phyloP scores from a whole-genome alignment of 1,140 invertebrate genomes.

The Drosophila mojavensis region DNA sequence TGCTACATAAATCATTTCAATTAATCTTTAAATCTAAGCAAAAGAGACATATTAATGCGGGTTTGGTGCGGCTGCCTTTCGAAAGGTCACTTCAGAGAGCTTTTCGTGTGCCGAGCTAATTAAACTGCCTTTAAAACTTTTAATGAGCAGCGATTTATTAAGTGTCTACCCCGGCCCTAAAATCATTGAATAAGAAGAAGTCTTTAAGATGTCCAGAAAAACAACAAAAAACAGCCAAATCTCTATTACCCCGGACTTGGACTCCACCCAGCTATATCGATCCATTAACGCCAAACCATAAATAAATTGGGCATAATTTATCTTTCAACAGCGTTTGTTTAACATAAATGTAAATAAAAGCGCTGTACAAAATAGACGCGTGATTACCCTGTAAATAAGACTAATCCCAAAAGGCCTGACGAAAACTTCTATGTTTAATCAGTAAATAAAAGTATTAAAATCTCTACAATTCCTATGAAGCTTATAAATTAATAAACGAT shows the following conservation, averaged over 20 bases:
- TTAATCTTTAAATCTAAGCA: conserved; percentile 40
- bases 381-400: too few species aligned
- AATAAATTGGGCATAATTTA: conserved; percentile 74
- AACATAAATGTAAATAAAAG: conserved; percentile 34
- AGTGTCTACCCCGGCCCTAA: conserved; percentile 25
- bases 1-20: conserved; percentile 67
- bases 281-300: conserved; percentile 56
- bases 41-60: conserved; percentile 7
- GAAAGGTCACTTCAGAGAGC: conserved; percentile 50
- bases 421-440: too few species aligned
- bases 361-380: neutral
- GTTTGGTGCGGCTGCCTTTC: conserved; percentile 7
- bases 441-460: too few species aligned
- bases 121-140: conserved; percentile 70
- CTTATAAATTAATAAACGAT: too few species aligned
- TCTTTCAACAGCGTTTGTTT: conserved; percentile 58
- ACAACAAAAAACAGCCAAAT: conserved; percentile 2
- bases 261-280: conserved; percentile 47
- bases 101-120: conserved; percentile 34
- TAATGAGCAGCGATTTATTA: conserved; percentile 73
- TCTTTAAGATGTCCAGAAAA: neutral
- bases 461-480: too few species aligned
- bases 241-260: neutral
- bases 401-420: too few species aligned
- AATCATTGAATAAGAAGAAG: neutral